Evolutionary conservation across 2,888 invertebrate species (phyloP), one percentile per base, ranked within the genome.

Genomic region (Anorthoa munda): DNA sequence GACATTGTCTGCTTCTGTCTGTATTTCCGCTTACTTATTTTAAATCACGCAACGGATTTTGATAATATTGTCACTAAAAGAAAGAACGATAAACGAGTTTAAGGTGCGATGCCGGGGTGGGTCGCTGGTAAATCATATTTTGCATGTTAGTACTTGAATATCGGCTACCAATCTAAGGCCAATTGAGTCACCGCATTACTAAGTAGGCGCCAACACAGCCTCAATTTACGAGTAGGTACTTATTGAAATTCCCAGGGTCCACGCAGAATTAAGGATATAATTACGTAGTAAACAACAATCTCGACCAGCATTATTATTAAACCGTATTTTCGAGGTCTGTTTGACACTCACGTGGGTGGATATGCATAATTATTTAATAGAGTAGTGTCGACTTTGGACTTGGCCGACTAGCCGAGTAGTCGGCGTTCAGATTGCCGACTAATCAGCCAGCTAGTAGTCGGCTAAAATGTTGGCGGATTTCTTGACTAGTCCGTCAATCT

Each of bases 321-420:
- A 21, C 5, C 39, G 45, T 69, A 71, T 73, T 77, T 67, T 65
- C 50, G 66, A 66, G 61, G 68, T 58, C 65, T 58, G 26, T 66
- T 61, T 70, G 74, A 75, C 73, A 74, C 45, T 63, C 60, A 46
- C 26, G 86, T 86, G 60, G 86, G 88, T 31, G 81, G 66, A 17
- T 51, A 53, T 50, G 46, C 68, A 72, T 86, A 82, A 79, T 84
- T 78, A 84, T 77, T 66, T 56, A 85, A 1, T 60, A 60, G 60
- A n/a, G 60, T 4, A 21, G 59, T 4, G 15, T 21, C 13, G 7
- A 59, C 59, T 59, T 1, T n/a, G 39, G 13, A 59, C 4, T 59
- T 21, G 9, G 15, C n/a, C 21, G 9, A 45, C 45, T 23, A 55
- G 23, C 2, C 17, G 23, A 55, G 4, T 59, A 39, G 39, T 39